Base-by-base conservation (phyloP, 2,113 vertebrate species). In the Oophaga pumilio region DNA sequence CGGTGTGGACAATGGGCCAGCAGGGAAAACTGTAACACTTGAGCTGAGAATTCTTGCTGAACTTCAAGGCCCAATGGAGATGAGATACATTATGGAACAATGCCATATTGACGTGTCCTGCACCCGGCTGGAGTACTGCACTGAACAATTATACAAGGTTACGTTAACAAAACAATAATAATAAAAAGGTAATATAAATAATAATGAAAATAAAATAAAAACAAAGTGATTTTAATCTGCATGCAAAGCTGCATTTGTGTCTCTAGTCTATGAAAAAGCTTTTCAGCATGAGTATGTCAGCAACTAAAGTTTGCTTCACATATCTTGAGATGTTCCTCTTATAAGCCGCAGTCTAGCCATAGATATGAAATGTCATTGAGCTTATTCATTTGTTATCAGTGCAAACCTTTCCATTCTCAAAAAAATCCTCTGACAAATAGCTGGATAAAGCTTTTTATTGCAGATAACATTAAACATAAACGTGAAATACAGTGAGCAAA, bases 351-450 rank as follows among this genome's bases (percentile, higher is more conserved):
- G 50, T 56, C 22, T 77, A 50, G 13, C 6, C 50, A 77, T n/a
- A 53, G 76, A 77, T 77, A 56, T 53, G 50, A 77, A 77, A 77
- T 77, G 50, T 77, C 50, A 56, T 77, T 77, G 76, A 77, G 50
- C 22, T 53, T 77, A 53, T 53, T 77, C 20, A 52, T n/a, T 50
- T 56, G 11, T n/a, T 77, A 77, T 77, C 76, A 77, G 76, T 53
- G n/a, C 76, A 53, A 77, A 77, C 76, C 50, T 77, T 77, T 77
- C 76, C 20, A 77, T 53, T 77, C 76, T 77, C 50, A 77, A n/a
- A 15, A 77, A 77, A 53, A 77, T 24, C 22, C 76, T 77, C n/a
- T 56, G 49, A n/a, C 74, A 76, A 76, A 76, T 76, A 52, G 20
- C 73, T 52, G 50, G 20, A 76, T 22, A 76, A 76, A 76, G 11